Evolutionary conservation across 64 coral and sea anemone species (phyloP).

Genomic region (Stichodactyla mertensii): DNA sequence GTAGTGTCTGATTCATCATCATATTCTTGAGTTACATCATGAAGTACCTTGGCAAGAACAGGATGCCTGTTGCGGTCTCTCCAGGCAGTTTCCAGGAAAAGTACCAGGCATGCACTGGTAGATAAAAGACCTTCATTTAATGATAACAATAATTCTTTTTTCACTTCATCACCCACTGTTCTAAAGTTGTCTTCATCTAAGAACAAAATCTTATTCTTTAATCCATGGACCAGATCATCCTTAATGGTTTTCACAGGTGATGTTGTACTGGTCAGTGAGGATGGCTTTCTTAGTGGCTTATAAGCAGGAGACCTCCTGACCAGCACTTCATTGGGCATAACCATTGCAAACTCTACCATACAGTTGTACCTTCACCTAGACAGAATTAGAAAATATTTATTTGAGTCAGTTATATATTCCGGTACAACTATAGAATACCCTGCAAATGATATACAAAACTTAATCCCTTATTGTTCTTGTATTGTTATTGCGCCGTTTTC

Average conservation of each 20-base stretch:
- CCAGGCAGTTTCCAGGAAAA: slow-evolving; percentile 16
- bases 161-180: background rate
- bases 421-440: no score
- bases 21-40: background rate
- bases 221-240: background rate
- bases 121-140: background rate
- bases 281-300: background rate
- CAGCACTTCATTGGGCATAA: background rate
- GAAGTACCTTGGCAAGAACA: background rate
- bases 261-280: no score
- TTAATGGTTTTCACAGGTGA: no score
- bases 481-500: no score
- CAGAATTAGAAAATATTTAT: background rate
- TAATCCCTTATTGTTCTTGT: no score
- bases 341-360: background rate
- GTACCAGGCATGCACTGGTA: background rate
- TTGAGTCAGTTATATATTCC: no score
- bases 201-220: background rate
- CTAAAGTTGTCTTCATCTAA: background rate
- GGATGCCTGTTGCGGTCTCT: slow-evolving; percentile 3
- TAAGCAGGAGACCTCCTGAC: background rate
- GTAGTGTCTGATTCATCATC: background rate
- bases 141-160: background rate
- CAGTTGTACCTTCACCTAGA: background rate
- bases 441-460: no score